Base-by-base conservation (phyloP, 2,888 invertebrate genomes). In the Cheilosia pagana region DNA sequence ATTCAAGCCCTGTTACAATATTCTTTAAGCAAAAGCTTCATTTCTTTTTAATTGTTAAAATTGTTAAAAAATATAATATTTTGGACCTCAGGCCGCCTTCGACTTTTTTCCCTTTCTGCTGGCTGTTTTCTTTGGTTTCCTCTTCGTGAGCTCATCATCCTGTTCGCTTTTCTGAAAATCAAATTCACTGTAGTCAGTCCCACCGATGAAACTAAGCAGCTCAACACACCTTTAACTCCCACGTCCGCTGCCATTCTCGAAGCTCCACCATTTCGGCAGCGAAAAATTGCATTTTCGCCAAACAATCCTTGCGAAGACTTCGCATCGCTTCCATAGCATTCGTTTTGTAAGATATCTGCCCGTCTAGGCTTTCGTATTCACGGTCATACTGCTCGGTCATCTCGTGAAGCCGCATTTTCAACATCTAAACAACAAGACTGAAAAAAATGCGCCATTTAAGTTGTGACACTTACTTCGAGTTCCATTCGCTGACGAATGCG, bases 381-480 rank as follows among this genome's bases (percentile, higher is more conserved):
- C 21, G 23, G n/a, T 81, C 75, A 21, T 68, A 81, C 31, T 50
- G 5, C 8, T 67, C 41, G 0, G 45, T 23, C 53, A 75, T 55
- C 12, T 62, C 55, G 2, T 68, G 14, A 0, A 81, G 31, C 12
- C 0, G 75, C 14, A 16, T 10, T 14, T 75, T 67, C 19, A 75
- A 25, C 39, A 62, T 21, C 75, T 75, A 5, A 23, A 39, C 3
- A 16, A 7, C 7, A 45, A 8, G 8, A 45, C 43, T 45, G n/a
- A n/a, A n/a, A n/a, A n/a, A n/a, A n/a, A n/a, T n/a, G n/a, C n/a
- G n/a, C n/a, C n/a, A n/a, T n/a, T n/a, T n/a, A n/a, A n/a, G n/a
- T n/a, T n/a, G n/a, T n/a, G n/a, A n/a, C n/a, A 28, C 28, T 76
- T 5, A 81, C 81, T 2, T 81, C 76, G 10, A 81, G 65, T 12